Evolutionary conservation across 2,888 invertebrate genomes (phyloP), one percentile per base, ranked within the genome.

Genomic region (Cremastinae sp.): DNA sequence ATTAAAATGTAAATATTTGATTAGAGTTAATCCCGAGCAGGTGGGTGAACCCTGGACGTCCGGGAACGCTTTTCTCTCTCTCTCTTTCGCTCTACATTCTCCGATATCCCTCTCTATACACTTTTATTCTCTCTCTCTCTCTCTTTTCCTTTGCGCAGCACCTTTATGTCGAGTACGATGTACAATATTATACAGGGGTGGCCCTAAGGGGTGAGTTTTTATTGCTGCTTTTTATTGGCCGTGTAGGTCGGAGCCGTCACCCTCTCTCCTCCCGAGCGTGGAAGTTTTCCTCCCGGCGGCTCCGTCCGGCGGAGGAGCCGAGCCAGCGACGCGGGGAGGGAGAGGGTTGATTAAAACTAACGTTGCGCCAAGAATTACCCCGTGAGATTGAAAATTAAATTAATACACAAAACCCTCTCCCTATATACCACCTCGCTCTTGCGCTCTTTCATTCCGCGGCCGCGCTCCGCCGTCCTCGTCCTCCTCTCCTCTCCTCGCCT

Each of bases 361-460:
- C 88, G 87, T 87, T 86, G 88, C 87, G 86, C 88, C 88, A 89
- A 88, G 89, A 89, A 89, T 89, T 89, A 88, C 87, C 88, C 87
- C 87, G 88, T 86, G 89, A 89, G 88, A 89, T 89, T 89, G 89
- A 89, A 89, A 89, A 89, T 89, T 89, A 89, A 89, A 89, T 89
- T 89, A 89, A 89, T 89, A 89, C 87, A 89, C 89, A 88, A 89
- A 88, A 87, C 85, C 85, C 85, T 81, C 80, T 79, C 62, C 61
- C 69, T 70, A n/a, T n/a, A n/a, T n/a, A 41, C 54, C 65, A 76
- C 41, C 66, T 73, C n/a, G n/a, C n/a, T n/a, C 47, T 51, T 36
- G 22, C 41, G 28, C 47, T 28, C 53, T 43, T 9, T 18, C n/a
- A 4, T 36, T 20, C 54, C 45, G 20, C 20, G 43, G 18, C 18